phyloP scores from a whole-genome alignment of 2,888 invertebrate genomes.

The Chironomus riparius region DNA sequence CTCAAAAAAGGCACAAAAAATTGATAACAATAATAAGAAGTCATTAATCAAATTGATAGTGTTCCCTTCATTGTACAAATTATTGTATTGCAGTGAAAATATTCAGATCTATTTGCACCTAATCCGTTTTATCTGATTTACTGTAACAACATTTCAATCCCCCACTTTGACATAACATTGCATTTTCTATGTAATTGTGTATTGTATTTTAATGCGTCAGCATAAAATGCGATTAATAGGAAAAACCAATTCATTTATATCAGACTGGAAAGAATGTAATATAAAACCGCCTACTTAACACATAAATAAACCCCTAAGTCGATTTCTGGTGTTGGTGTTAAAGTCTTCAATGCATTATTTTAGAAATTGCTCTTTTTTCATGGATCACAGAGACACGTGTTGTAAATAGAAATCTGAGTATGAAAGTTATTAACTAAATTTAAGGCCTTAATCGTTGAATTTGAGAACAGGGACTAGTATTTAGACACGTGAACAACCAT shows the following conservation, averaged over 20 bases:
- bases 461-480: constrained; percentile 10
- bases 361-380: constrained; percentile 10
- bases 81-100: constrained; percentile 6
- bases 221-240: constrained; percentile 20
- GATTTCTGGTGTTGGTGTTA: constrained; percentile 15
- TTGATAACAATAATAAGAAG: not conserved
- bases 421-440: constrained; percentile 24
- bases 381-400: constrained; percentile 21
- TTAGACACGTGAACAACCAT: constrained; percentile 14
- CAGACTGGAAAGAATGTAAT: constrained; percentile 5
- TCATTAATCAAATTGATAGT: constrained; percentile 25
- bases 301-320: constrained; percentile 21
- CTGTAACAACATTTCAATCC: constrained; percentile 23
- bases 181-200: not conserved
- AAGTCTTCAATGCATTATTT: constrained; percentile 4
- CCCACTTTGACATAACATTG: not conserved
- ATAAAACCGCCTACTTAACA: constrained; percentile 24
- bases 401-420: constrained; percentile 21
- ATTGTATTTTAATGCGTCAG: constrained; percentile 21
- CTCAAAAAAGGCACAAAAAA: not conserved
- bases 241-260: constrained; percentile 24
- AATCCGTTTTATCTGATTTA: constrained; percentile 26
- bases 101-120: constrained; percentile 26
- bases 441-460: not conserved
- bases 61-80: not conserved